A percentile compares a stretch with the other conserved stretches of the same genome.
Conservation (phyloP, 2,888 invertebrate genomes). For the Zaprionus bogoriensis region DNA sequence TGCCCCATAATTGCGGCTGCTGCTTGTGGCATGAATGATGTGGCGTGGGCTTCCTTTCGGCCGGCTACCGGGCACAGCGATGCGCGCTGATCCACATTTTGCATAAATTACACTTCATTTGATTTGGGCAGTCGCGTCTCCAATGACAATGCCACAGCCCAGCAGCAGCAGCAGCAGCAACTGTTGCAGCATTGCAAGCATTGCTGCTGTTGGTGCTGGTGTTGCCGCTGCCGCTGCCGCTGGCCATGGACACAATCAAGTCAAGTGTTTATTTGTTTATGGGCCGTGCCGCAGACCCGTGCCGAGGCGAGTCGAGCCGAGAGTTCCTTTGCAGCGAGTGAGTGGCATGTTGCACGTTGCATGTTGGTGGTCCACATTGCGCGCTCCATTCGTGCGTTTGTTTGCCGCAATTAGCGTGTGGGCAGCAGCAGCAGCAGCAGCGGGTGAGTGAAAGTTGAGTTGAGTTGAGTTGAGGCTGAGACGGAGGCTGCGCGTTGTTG, state of each 20-base stretch:
- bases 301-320: constrained; percentile 1
- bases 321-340: constrained; percentile 46
- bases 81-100: constrained; percentile 50
- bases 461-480: constrained; percentile 14
- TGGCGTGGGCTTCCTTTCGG: constrained; percentile 67
- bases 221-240: too few species aligned
- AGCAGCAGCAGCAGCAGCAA: constrained; percentile 2
- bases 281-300: constrained; percentile 29
- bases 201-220: constrained; percentile 1
- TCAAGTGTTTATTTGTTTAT: constrained; percentile 80
- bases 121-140: constrained; percentile 66
- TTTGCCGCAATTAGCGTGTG: constrained; percentile 76
- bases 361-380: constrained; percentile 71
- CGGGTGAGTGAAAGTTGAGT: constrained; percentile 62
- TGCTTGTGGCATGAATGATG: constrained; percentile 71
- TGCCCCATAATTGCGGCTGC: constrained; percentile 58
- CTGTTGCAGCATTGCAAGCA: neutral
- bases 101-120: constrained; percentile 78
- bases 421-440: too few species aligned
- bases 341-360: constrained; percentile 69
- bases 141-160: constrained; percentile 53
- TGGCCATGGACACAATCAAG: constrained; percentile 75
- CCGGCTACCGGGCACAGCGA: constrained; percentile 38
- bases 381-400: constrained; percentile 67
- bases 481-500: constrained; percentile 2